A percentile compares a stretch with the other conserved stretches of the same genome.
Evolutionary conservation across 2,888 invertebrate genomes (phyloP).

Genomic region (Diarsia brunnea): DNA sequence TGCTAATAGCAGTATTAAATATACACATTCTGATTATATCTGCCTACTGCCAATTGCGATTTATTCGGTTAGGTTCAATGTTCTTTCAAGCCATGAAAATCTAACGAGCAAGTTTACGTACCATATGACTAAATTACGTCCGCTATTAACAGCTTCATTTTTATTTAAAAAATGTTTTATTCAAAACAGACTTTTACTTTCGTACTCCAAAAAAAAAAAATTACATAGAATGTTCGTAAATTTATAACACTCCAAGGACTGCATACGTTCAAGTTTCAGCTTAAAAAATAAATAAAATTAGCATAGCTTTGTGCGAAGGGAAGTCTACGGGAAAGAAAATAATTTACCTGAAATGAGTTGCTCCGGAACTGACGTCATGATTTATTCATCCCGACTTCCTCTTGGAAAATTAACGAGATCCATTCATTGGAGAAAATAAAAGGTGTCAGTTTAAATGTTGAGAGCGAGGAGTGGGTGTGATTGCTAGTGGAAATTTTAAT

Average conservation of each 20-base stretch:
- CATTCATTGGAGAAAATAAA: constrained; percentile 71
- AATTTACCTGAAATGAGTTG: constrained; percentile 64
- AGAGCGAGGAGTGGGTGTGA: background rate
- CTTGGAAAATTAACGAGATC: constrained; percentile 74
- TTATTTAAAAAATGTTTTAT: background rate
- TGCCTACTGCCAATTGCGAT: background rate
- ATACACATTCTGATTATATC: background rate
- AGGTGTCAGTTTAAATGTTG: constrained; percentile 68
- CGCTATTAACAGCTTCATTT: too few species aligned
- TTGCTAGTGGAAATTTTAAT: constrained; percentile 23
- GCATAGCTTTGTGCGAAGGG: constrained; percentile 30
- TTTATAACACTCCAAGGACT: constrained; percentile 1
- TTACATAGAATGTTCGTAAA: background rate
- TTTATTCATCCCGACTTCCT: constrained; percentile 74
- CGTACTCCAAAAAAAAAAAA: background rate
- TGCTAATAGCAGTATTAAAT: background rate
- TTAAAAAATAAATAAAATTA: constrained; percentile 49
- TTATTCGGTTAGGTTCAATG: background rate
- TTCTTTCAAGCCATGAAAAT: background rate
- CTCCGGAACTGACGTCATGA: constrained; percentile 74
- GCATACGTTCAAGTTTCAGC: constrained; percentile 10
- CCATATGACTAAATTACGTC: background rate
- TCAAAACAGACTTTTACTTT: background rate
- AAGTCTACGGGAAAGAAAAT: constrained; percentile 51
- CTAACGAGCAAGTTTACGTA: background rate